Evolutionary conservation across 1,140 invertebrate species (phyloP).

Genomic region (Hyles vespertilio): DNA sequence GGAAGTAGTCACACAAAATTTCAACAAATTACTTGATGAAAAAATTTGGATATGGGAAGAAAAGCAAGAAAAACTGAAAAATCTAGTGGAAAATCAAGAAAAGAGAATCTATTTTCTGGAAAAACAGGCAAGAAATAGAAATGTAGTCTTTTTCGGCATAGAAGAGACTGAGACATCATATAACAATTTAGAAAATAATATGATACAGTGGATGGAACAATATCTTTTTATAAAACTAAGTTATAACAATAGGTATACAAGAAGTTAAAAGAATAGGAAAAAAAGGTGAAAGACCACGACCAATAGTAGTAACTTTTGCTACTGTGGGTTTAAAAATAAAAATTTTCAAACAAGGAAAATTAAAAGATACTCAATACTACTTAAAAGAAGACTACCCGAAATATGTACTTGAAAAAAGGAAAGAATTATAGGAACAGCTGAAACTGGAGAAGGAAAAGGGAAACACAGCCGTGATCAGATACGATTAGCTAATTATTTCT

Average conservation of each 20-base stretch:
- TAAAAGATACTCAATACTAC: constrained; percentile 6
- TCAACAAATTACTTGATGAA: no score
- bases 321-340: neutral
- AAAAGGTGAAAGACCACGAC: constrained; percentile 18
- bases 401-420: constrained; percentile 3
- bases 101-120: constrained; percentile 12
- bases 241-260: constrained; percentile 17
- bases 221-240: constrained; percentile 10
- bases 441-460: constrained; percentile 6
- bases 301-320: constrained; percentile 16
- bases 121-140: constrained; percentile 13
- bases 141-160: constrained; percentile 8
- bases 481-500: constrained; percentile 2
- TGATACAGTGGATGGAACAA: constrained; percentile 12
- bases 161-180: constrained; percentile 10
- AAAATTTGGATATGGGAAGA: no score
- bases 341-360: constrained; percentile 1
- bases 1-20: neutral
- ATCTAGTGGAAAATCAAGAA: constrained; percentile 3
- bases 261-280: constrained; percentile 20
- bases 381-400: constrained; percentile 7
- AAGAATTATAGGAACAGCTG: constrained; percentile 2
- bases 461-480: constrained; percentile 1
- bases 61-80: no score
- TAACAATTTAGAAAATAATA: constrained; percentile 10